Conservation (phyloP, 1,140 invertebrate species). For the Hetaerina americana region DNA sequence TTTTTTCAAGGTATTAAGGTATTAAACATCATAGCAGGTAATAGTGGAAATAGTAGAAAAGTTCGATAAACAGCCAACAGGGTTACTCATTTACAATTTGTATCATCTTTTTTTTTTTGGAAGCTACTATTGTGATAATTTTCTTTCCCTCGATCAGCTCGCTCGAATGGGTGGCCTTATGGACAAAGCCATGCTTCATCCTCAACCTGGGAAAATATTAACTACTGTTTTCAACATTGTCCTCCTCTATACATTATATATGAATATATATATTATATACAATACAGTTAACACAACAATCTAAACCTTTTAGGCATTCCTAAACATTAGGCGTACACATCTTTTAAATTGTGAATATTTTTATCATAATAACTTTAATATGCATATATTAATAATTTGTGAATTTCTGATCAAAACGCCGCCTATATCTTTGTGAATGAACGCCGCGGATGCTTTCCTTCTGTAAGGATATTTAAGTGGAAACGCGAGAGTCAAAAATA, state of each 20-base stretch:
- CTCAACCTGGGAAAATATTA: background rate
- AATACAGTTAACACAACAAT: background rate
- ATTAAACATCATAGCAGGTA: background rate
- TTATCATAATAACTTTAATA: background rate
- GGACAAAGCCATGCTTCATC: background rate
- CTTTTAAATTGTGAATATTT: background rate
- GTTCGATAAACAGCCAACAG: background rate
- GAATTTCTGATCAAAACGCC: too few species aligned
- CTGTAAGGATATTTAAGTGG: too few species aligned
- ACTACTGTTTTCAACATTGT: background rate
- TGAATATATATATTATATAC: background rate
- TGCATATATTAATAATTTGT: background rate
- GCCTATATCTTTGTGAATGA: too few species aligned
- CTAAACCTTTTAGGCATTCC: background rate
- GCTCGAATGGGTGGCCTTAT: too few species aligned
- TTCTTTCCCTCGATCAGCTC: too few species aligned
- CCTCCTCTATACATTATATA: too few species aligned
- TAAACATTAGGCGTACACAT: background rate
- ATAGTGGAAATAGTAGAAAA: background rate
- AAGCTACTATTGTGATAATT: too few species aligned
- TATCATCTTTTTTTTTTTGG: background rate
- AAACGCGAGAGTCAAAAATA: too few species aligned
- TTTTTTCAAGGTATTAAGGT: background rate
- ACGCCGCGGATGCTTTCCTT: too few species aligned
- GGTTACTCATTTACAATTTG: background rate